Base-by-base conservation (phyloP, 23 tunicate species). In the Styela clava region DNA sequence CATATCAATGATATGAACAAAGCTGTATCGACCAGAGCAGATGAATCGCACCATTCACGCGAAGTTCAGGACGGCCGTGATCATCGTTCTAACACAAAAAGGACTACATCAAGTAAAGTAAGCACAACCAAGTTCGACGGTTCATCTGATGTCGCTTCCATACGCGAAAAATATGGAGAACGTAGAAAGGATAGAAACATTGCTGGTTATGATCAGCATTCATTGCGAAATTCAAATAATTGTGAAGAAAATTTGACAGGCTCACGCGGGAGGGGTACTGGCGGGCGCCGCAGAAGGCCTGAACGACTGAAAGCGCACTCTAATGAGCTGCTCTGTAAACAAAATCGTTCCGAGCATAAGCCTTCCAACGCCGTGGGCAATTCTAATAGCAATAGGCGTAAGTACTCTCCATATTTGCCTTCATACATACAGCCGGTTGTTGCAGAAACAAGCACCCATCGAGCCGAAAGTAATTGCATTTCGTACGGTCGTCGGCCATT, bases 341-440 rank as follows among this genome's bases (percentile, higher is more conserved):
- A 44, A 1, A 52, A 76, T 24, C 12, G 25, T 26, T 1, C 62
- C 81, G 81, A 12, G 18, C 25, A 28, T 24, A 34, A 72, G 52
- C 7, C 7, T 44, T 44, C 12, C 12, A 44, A 44, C 56, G 56
- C 56, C 56, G 52, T 22, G 0, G 71, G 71, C 31, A 67, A 1
- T 67, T n/a, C 2, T 25, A 22, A 19, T 16, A 25, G 31, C 71
- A 67, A 67, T 22, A 1, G 31, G 2, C 30, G 71, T 25, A 67
- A 67, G 24, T 29, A 67, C 71, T 67, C 71, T 67, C 71, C 71
- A 16, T 67, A 67, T 67, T 67, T 67, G 24, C 71, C 71, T 27
- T 18, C 31, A 16, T 76, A 76, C 81, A 76, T 76, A 35, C 81
- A 76, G 1, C 81, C 81, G 1, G 81, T 76, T 44, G 27, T 23